These are phyloP conservation scores for Tenebrio molitor DNA, from an alignment of 1,140 invertebrate species.

Conservation along the genomic window DNA sequence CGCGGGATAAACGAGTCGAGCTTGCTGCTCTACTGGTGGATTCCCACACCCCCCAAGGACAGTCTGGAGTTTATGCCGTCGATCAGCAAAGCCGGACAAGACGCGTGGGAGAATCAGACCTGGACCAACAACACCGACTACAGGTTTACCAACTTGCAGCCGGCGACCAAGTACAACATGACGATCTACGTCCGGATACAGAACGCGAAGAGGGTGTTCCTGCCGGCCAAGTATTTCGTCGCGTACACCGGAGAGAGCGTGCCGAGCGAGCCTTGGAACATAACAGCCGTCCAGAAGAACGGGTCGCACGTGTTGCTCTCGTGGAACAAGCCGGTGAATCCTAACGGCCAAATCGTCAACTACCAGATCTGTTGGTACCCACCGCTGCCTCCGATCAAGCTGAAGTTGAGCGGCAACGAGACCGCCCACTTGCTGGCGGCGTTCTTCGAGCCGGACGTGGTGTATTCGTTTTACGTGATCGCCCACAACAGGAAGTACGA, in stretches of 20 bases:
- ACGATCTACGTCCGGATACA: constrained; percentile 80
- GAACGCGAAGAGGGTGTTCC: constrained; percentile 67
- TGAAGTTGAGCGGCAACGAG: constrained; percentile 64
- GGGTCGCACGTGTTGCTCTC: constrained; percentile 74
- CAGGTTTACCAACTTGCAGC: constrained; percentile 75
- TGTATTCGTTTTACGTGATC: constrained; percentile 84
- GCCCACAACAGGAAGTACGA: constrained; percentile 74
- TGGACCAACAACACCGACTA: constrained; percentile 71
- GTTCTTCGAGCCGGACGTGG: constrained; percentile 73
- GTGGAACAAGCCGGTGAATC: constrained; percentile 76
- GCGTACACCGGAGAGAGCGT: constrained; percentile 76
- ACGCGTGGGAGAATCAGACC: constrained; percentile 71
- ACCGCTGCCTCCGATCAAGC: constrained; percentile 58
- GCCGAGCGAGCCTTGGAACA: constrained; percentile 75
- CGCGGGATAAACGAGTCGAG: constrained; percentile 68
- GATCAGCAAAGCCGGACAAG: constrained; percentile 64
- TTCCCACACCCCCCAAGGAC: constrained; percentile 62
- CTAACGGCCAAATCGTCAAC: constrained; percentile 74
- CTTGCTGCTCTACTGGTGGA: constrained; percentile 73
- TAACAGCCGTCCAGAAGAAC: constrained; percentile 75
- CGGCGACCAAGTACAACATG: constrained; percentile 82
- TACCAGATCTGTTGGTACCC: constrained; percentile 74
- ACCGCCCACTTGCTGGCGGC: constrained; percentile 69
- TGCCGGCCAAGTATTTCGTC: constrained; percentile 73
- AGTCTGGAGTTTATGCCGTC: constrained; percentile 76